These are phyloP conservation scores for Merodon equestris DNA, from an alignment of 2,888 invertebrate genomes.

Conservation along the genomic window DNA sequence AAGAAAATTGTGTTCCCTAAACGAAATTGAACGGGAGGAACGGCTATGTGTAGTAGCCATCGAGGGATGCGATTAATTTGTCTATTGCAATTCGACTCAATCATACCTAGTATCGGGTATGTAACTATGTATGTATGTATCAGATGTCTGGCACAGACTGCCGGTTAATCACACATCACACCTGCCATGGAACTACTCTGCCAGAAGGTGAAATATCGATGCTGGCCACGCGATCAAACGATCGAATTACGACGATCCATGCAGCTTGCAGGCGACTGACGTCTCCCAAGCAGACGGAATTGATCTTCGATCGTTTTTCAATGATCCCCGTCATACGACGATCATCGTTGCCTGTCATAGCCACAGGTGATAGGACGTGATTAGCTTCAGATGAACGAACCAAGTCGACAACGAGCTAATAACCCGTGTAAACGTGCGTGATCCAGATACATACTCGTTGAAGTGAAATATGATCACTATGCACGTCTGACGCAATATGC, in stretches of 20 bases:
- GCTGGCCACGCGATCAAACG: constrained; percentile 65
- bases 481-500: constrained; percentile 55
- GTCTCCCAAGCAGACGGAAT: constrained; percentile 18
- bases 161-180: constrained; percentile 53
- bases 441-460: constrained; percentile 49
- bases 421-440: constrained; percentile 62
- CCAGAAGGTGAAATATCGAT: constrained; percentile 66
- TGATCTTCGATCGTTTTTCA: constrained; percentile 32
- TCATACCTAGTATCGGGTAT: constrained; percentile 53
- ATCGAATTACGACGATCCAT: constrained; percentile 54
- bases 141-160: constrained; percentile 47
- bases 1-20: constrained; percentile 9
- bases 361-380: constrained; percentile 46
- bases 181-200: constrained; percentile 57
- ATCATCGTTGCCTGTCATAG: constrained; percentile 12
- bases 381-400: constrained; percentile 36
- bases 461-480: constrained; percentile 55
- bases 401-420: constrained; percentile 52
- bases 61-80: constrained; percentile 54
- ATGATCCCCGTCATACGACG: constrained; percentile 34
- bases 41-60: constrained; percentile 56
- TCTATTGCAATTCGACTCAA: constrained; percentile 56
- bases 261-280: constrained; percentile 9
- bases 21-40: too few relatives aligned
- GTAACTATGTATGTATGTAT: constrained; percentile 17